Evolutionary conservation across 2,113 vertebrate genomes (phyloP).

Genomic region (Emydura subglobosa): DNA sequence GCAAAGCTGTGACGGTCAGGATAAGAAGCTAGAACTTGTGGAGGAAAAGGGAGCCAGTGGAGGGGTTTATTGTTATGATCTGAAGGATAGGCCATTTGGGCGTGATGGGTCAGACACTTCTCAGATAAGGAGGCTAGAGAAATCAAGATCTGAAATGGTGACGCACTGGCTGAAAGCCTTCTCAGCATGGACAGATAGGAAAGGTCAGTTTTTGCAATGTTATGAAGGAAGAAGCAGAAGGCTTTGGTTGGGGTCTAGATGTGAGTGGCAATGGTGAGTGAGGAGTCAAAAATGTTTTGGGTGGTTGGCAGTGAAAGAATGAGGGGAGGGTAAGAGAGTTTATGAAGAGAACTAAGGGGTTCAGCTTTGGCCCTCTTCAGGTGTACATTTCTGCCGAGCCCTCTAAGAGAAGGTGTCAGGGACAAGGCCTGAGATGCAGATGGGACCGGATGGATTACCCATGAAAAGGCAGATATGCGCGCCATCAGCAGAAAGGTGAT

Average conservation of each 20-base stretch:
- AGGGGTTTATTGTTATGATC: background rate
- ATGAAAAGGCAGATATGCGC: background rate
- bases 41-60: background rate
- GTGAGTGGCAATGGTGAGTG: too few relatives aligned
- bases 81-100: background rate
- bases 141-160: background rate
- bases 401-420: background rate
- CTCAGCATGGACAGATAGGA: too few relatives aligned
- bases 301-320: too few relatives aligned
- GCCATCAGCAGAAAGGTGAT: background rate
- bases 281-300: too few relatives aligned
- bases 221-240: too few relatives aligned
- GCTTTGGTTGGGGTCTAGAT: too few relatives aligned
- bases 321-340: too few relatives aligned
- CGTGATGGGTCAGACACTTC: background rate
- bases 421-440: background rate
- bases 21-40: background rate
- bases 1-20: background rate
- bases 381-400: fast-evolving
- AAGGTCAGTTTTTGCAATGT: too few relatives aligned
- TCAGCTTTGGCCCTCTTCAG: background rate
- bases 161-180: too few relatives aligned
- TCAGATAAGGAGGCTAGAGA: background rate
- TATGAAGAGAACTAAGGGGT: background rate
- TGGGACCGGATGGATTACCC: fast-evolving